Base-by-base conservation (phyloP, 1,140 invertebrate genomes). In the Neoseiulus cucumeris region DNA sequence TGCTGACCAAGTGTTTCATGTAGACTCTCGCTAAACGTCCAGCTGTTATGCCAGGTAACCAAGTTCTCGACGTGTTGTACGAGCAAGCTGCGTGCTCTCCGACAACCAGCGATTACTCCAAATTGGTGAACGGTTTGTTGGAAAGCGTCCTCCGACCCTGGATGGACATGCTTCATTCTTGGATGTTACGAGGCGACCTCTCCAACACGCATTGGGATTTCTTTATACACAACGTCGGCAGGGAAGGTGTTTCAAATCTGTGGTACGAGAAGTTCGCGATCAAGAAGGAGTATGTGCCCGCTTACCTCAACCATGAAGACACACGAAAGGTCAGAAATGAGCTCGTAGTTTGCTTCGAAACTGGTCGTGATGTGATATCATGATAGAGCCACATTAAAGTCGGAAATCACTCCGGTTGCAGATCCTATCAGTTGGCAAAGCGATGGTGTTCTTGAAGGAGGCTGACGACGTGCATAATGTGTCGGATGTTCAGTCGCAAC, bases 401-500 rank as follows among this genome's bases (percentile, higher is more conserved):
- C n/a, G n/a, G n/a, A n/a, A n/a, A n/a, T n/a, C n/a, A n/a, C 33
- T 9, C 9, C 33, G 4, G 4, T 39, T 39, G 9, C 14, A 59
- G 51, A 59, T 59, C 33, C 22, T 59, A 2, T 59, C 51, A 14
- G 51, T 59, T 12, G 51, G 51, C 14, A 59, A 59, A 33, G 51
- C 51, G n/a, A 59, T 59, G 51, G 51, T 59, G 4, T 59, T 59
- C 33, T 59, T 59, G 22, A 59, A 59, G 22, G 51, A 59, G 51
- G 51, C 51, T 25, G 51, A 59, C 51, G 51, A 59, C 51, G 51
- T 59, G 25, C 51, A 59, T 9, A 25, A 33, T 17, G 51, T 59
- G 51, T 25, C 51, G 25, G 51, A 59, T 29, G 33, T 59, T 6
- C 51, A 59, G 22, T 33, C 25, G 14, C 51, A 25, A 25, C 51